A percentile compares a stretch with the other conserved stretches of the same genome.
phyloP scores from a whole-genome alignment of 2,888 invertebrate genomes.

The Pardosa pseudoannulata region DNA sequence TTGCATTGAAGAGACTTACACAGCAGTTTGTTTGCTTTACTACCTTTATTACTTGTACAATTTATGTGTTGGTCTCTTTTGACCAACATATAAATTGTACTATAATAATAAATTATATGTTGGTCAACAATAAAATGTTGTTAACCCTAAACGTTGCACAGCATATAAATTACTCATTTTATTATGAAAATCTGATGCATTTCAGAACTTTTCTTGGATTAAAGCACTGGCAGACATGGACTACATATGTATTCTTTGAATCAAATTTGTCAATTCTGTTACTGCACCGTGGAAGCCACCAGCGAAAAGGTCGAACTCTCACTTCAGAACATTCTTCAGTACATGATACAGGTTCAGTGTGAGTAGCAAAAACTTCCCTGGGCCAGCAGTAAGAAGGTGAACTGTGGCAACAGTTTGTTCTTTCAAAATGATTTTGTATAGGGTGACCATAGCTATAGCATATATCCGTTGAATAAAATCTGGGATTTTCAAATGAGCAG shows the following conservation, averaged over 20 bases:
- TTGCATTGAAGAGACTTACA: too few relatives aligned
- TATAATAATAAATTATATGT: too few relatives aligned
- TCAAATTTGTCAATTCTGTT: not conserved
- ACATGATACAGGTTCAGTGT: not conserved
- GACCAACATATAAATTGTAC: too few relatives aligned
- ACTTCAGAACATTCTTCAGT: not conserved
- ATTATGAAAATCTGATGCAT: not conserved
- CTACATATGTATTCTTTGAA: constrained; percentile 2
- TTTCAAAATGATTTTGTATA: not conserved
- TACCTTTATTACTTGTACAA: too few relatives aligned
- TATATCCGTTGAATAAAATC: not conserved
- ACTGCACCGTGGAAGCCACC: not conserved
- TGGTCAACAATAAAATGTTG: too few relatives aligned
- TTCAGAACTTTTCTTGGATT: constrained; percentile 14
- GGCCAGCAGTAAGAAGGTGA: not conserved
- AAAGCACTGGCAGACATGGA: constrained; percentile 27
- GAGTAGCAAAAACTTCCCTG: not conserved
- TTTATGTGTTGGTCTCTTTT: too few relatives aligned
- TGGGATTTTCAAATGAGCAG: not conserved
- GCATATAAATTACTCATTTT: too few relatives aligned
- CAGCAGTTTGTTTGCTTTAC: too few relatives aligned
- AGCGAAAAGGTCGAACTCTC: not conserved
- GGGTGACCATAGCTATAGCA: constrained; percentile 24
- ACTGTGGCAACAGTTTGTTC: constrained; percentile 21
- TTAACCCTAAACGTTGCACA: too few relatives aligned